Evolutionary conservation across 2,888 invertebrate species (phyloP).

Genomic region (Tinea pellionella): DNA sequence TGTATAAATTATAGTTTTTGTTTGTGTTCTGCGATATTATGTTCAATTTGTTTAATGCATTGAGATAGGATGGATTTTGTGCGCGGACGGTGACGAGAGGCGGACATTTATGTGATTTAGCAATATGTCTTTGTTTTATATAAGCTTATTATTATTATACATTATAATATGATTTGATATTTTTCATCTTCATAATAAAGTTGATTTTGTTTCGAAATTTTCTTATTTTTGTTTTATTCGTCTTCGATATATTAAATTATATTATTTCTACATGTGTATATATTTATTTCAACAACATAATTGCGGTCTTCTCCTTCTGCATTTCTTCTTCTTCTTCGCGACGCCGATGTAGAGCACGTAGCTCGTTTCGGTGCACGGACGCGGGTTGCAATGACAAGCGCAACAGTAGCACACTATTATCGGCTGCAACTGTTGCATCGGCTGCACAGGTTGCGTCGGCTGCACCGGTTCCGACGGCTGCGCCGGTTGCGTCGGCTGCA

Average conservation of each 20-base stretch:
- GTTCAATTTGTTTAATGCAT: background rate
- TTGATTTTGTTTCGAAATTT: constrained; percentile 68
- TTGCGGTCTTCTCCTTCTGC: background rate
- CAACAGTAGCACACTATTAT: background rate
- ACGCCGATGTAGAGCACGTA: background rate
- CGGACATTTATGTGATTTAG: background rate
- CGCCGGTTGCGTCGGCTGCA: too few relatives aligned
- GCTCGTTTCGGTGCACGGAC: background rate
- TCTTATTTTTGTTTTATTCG: constrained; percentile 26
- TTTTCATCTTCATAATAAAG: constrained; percentile 70
- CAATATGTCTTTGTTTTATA: background rate
- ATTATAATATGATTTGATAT: constrained; percentile 56
- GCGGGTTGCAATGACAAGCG: background rate
- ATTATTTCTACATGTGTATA: too few relatives aligned
- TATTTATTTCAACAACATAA: background rate
- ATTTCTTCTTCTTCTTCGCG: background rate
- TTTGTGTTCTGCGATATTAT: background rate
- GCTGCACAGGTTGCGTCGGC: too few relatives aligned
- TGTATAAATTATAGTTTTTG: background rate
- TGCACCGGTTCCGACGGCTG: too few relatives aligned
- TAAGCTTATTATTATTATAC: constrained; percentile 15
- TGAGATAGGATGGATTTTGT: background rate
- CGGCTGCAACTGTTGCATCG: too few relatives aligned
- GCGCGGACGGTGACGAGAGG: background rate
- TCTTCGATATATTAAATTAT: constrained; percentile 9